Conservation (phyloP, 2,888 invertebrate genomes). For the Dorcus hopei region DNA sequence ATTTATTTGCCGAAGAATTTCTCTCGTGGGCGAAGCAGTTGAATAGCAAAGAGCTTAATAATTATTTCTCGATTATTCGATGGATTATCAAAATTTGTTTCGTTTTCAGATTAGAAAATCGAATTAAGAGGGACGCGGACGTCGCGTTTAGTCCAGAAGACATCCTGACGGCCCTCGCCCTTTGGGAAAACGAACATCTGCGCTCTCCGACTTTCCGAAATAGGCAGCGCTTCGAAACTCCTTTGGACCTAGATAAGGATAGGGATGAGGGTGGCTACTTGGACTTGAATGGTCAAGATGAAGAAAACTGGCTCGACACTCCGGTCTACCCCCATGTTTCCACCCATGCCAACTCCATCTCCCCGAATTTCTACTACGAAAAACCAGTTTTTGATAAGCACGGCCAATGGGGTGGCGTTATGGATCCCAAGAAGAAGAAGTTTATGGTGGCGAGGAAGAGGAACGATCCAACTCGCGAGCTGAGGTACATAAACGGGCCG, state of each 20-base stretch:
- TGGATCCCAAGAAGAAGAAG: slow-evolving; percentile 49
- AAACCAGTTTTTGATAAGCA: slow-evolving; percentile 32
- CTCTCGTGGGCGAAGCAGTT: background rate
- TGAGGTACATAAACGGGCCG: slow-evolving; percentile 42
- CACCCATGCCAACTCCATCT: slow-evolving; percentile 44
- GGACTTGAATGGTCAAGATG: slow-evolving; percentile 48
- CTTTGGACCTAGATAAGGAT: slow-evolving; percentile 48
- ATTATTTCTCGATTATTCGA: background rate
- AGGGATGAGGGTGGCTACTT: slow-evolving; percentile 53
- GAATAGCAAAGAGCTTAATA: background rate
- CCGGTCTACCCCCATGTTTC: slow-evolving; percentile 53
- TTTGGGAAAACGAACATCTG: slow-evolving; percentile 59
- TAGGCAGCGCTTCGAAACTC: slow-evolving; percentile 53
- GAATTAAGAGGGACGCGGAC: slow-evolving; percentile 60
- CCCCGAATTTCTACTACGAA: slow-evolving; percentile 34
- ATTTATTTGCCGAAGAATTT: background rate
- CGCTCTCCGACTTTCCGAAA: slow-evolving; percentile 41
- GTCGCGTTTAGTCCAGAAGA: slow-evolving; percentile 56
- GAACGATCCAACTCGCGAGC: slow-evolving; percentile 46
- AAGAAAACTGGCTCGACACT: slow-evolving; percentile 58
- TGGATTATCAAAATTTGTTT: background rate
- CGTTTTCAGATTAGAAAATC: slow-evolving; percentile 39
- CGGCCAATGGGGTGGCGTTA: slow-evolving; percentile 32
- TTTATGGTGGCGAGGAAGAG: slow-evolving; percentile 62
- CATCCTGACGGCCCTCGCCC: slow-evolving; percentile 56